Evolutionary conservation across 2,113 vertebrate species (phyloP), one percentile per base, ranked within the genome.

Genomic region (Alligator mississippiensis): DNA sequence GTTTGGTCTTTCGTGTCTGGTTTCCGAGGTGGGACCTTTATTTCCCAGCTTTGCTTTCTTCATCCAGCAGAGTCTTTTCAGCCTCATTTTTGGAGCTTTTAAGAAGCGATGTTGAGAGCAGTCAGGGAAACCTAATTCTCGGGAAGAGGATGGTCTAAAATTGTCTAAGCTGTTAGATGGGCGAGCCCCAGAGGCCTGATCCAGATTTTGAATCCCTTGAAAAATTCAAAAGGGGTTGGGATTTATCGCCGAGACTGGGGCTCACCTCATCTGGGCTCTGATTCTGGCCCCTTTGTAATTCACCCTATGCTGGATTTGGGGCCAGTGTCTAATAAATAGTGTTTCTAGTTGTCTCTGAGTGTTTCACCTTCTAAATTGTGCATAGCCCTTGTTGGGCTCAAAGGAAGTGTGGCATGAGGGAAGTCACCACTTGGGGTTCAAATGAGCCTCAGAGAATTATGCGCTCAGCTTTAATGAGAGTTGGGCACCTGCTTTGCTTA

Each of bases 331-430:
- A 47, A 47, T 47, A 47, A 47, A 47, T 47, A 47, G 47, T 47
- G 47, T 47, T 47, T 47, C 9, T 47, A 47, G 47, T 47, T 47
- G 47, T 47, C 7, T 47, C 47, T 47, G 47, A 47, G 47, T 47
- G 47, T 47, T 47, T 47, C 47, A 47, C 47, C 47, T 47, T 47
- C 47, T 57, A 59, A 61, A 57, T 30, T 19, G 60, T 60, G 25
- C 19, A 85, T 89, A 93, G 59, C 79, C 60, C 58, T 21, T 62
- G 58, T 80, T 77, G 84, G 93, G 77, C 18, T 91, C 80, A 80
- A 87, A 84, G 61, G 59, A 89, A 82, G 25, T 58, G 30, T n/a
- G 57, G 75, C 9, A 19, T 30, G 78, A 66, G 82, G 85, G 85
- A 85, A 87, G 90, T 74, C 63, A n/a, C 25, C 63, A 90, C 64